Percentiles rank a stretch among this genome's conserved stretches.
These are phyloP conservation scores for Metallyticus violacea DNA, from an alignment of 2,888 invertebrate genomes.

Conservation along the genomic window DNA sequence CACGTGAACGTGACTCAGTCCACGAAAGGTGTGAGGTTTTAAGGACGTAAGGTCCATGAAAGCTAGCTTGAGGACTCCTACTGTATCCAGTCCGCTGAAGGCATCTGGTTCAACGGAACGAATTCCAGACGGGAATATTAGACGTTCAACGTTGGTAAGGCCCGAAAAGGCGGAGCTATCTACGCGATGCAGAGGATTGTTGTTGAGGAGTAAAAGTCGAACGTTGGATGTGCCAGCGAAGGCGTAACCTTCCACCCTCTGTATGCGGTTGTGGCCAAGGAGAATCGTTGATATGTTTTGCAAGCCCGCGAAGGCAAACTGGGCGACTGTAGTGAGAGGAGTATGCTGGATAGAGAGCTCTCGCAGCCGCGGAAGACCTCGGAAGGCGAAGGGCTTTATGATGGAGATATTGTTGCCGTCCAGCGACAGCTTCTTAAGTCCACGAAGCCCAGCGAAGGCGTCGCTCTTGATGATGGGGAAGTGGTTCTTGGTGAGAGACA, in stretches of 20 bases:
- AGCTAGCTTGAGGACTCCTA: constrained; percentile 76
- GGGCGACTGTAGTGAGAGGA: constrained; percentile 73
- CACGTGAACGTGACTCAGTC: constrained; percentile 69
- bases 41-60: constrained; percentile 79
- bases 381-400: constrained; percentile 83
- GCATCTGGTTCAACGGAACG: constrained; percentile 72
- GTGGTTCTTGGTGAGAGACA: constrained; percentile 82
- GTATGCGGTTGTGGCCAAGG: constrained; percentile 67
- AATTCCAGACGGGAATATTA: constrained; percentile 81
- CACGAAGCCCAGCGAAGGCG: constrained; percentile 77
- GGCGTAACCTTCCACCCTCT: constrained; percentile 66
- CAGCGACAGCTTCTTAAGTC: constrained; percentile 75
- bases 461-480: constrained; percentile 78
- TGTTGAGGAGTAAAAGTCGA: constrained; percentile 73
- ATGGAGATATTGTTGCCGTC: constrained; percentile 84
- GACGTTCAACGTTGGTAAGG: constrained; percentile 75
- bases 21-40: constrained; percentile 69
- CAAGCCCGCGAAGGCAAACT: constrained; percentile 80
- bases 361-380: constrained; percentile 69
- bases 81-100: constrained; percentile 76
- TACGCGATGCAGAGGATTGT: constrained; percentile 80
- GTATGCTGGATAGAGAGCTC: constrained; percentile 85
- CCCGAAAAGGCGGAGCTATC: constrained; percentile 82
- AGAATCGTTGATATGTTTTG: constrained; percentile 74
- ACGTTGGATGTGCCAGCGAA: constrained; percentile 86